A percentile compares a stretch with the other conserved stretches of the same genome.
phyloP scores from a whole-genome alignment of 2,888 invertebrate genomes.

The Leptothorax acervorum region DNA sequence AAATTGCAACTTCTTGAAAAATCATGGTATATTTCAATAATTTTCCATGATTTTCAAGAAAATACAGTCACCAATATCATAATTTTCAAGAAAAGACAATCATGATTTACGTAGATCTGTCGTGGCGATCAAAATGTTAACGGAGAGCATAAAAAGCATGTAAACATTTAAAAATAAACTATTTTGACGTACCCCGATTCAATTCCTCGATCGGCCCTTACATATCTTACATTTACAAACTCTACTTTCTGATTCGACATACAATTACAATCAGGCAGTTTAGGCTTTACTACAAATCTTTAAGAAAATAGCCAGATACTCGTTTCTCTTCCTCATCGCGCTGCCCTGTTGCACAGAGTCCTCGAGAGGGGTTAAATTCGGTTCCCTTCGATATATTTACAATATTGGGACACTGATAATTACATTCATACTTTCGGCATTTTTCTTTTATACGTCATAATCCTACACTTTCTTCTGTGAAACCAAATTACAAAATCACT shows the following conservation, averaged over 20 bases:
- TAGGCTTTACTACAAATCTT: constrained; percentile 68
- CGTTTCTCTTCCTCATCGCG: constrained; percentile 37
- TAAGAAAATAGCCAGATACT: constrained; percentile 69
- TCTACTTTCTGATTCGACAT: constrained; percentile 44
- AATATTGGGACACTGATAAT: constrained; percentile 36
- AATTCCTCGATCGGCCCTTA: constrained; percentile 15
- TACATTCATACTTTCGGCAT: constrained; percentile 50
- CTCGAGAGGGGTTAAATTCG: constrained; percentile 27
- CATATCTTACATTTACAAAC: constrained; percentile 46
- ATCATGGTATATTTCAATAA: too few relatives aligned
- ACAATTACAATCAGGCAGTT: constrained; percentile 63
- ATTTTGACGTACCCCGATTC: constrained; percentile 10
- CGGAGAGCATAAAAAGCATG: not conserved
- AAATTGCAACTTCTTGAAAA: not conserved
- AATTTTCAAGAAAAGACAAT: not conserved
- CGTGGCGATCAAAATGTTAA: constrained; percentile 16
- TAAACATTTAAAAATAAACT: constrained; percentile 12
- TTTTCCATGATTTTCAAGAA: not conserved
- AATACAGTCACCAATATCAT: not conserved
- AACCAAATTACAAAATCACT: not conserved
- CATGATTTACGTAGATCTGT: not conserved
- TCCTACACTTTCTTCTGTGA: not conserved
- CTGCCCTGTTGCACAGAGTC: constrained; percentile 48
- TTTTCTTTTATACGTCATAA: constrained; percentile 11
- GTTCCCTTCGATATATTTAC: constrained; percentile 56